Conservation (phyloP, 2,888 invertebrate genomes). For the Drosophila paranaensis region DNA sequence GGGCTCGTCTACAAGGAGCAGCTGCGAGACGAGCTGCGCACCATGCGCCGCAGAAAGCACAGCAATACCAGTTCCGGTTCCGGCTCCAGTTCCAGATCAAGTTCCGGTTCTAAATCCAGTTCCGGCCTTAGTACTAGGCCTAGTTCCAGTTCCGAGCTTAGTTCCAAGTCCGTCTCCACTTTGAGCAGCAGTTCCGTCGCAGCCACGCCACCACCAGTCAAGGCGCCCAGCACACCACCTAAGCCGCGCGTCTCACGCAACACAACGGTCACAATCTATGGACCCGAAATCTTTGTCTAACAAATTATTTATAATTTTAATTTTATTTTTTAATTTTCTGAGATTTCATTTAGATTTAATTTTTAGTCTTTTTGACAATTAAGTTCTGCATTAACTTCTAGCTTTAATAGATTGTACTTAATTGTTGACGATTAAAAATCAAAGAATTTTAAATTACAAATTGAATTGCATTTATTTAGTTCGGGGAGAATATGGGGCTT, state of each 20-base stretch:
- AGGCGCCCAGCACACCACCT: conserved; percentile 62
- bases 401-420: conserved; percentile 42
- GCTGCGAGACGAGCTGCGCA: conserved; percentile 58
- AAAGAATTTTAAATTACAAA: conserved; percentile 42
- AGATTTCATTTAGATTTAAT: neutral
- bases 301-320: neutral
- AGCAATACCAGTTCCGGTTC: conserved; percentile 1
- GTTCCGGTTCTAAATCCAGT: neutral
- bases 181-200: neutral
- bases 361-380: neutral
- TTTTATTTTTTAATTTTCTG: neutral
- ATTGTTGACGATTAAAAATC: conserved; percentile 80
- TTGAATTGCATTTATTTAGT: neutral
- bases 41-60: conserved; percentile 45
- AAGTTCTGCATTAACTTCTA: conserved; percentile 9
- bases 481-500: too few relatives aligned
- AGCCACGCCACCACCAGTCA: neutral
- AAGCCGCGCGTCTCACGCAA: conserved; percentile 43
- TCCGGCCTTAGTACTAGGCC: neutral
- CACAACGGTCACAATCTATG: conserved; percentile 46
- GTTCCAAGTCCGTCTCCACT: neutral
- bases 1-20: conserved; percentile 71
- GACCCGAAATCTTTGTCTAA: conserved; percentile 67
- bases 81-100: neutral
- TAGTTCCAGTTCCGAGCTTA: neutral